A percentile compares a stretch with the other conserved stretches of the same genome.
Evolutionary conservation across 1,140 invertebrate genomes (phyloP).

Genomic region (Drosophila subobscura): DNA sequence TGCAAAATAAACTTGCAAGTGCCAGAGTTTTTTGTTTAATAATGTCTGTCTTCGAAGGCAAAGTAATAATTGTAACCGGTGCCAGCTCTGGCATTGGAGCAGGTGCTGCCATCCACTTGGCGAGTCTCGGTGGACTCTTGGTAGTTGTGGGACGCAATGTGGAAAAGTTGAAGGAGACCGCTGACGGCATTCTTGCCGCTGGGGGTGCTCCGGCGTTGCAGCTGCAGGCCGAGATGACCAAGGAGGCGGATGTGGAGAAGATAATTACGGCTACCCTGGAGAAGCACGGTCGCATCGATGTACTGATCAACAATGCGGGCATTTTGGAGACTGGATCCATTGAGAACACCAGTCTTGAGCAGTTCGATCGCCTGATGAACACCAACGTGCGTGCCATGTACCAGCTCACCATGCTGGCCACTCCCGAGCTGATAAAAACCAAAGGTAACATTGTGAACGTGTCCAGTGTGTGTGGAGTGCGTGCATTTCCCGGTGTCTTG

Average conservation of each 20-base stretch:
- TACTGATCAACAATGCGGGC: slow-evolving; percentile 95
- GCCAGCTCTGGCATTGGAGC: slow-evolving; percentile 95
- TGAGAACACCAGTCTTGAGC: slow-evolving; percentile 91
- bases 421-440: slow-evolving; percentile 91
- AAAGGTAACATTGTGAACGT: slow-evolving; percentile 96
- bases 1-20: neutral
- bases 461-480: slow-evolving; percentile 93
- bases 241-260: slow-evolving; percentile 89
- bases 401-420: slow-evolving; percentile 92
- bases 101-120: slow-evolving; percentile 90
- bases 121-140: slow-evolving; percentile 89
- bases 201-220: slow-evolving; percentile 46
- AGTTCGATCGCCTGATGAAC: slow-evolving; percentile 93
- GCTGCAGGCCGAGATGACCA: slow-evolving; percentile 87
- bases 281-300: slow-evolving; percentile 89
- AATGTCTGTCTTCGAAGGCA: slow-evolving; percentile 86
- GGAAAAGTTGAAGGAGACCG: slow-evolving; percentile 85
- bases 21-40: slow-evolving; percentile 4
- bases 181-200: slow-evolving; percentile 83
- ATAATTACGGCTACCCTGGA: slow-evolving; percentile 89
- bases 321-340: slow-evolving; percentile 92
- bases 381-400: slow-evolving; percentile 93
- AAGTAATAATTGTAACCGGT: slow-evolving; percentile 91
- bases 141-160: slow-evolving; percentile 90
- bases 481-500: slow-evolving; percentile 90